Conservation (phyloP, 2,113 vertebrate genomes). For the Ifrita kowaldi region DNA sequence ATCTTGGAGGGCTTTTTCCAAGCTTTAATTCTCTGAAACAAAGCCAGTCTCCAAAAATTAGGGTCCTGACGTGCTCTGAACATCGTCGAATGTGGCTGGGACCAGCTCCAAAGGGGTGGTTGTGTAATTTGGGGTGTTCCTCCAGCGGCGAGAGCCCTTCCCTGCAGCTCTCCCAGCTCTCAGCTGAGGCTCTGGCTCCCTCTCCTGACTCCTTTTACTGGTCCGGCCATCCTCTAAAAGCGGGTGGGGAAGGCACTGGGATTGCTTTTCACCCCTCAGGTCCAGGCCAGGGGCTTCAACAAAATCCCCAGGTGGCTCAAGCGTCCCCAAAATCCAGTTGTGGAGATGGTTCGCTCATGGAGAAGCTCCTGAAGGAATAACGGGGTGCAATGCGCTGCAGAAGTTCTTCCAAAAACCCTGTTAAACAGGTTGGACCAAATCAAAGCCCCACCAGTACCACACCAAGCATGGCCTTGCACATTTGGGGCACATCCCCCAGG, state of each 20-base stretch:
- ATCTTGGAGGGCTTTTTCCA: neutral
- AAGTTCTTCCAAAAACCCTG: neutral
- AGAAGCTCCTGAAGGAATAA: neutral
- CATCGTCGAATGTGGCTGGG: neutral
- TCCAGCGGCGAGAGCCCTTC: rapidly evolving
- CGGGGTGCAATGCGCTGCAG: rapidly evolving
- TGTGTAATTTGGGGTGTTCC: neutral
- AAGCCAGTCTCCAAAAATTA: neutral
- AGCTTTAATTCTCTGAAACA: neutral
- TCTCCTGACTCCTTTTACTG: slow-evolving; percentile 20
- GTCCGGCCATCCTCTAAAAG: neutral
- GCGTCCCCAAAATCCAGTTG: rapidly evolving
- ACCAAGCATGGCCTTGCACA: rapidly evolving
- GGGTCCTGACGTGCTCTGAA: neutral
- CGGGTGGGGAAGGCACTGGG: neutral
- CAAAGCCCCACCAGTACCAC: rapidly evolving
- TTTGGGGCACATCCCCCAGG: no score
- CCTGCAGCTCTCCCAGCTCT: neutral
- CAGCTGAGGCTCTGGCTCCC: slow-evolving; percentile 45
- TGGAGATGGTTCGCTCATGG: neutral
- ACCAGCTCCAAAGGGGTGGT: neutral
- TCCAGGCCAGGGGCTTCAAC: neutral
- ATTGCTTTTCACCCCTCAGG: rapidly evolving
- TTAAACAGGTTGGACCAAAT: neutral
- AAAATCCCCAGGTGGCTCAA: rapidly evolving